Evolutionary conservation across 2,888 invertebrate genomes (phyloP), one percentile per base, ranked within the genome.

Genomic region (Scotopteryx bipunctaria): DNA sequence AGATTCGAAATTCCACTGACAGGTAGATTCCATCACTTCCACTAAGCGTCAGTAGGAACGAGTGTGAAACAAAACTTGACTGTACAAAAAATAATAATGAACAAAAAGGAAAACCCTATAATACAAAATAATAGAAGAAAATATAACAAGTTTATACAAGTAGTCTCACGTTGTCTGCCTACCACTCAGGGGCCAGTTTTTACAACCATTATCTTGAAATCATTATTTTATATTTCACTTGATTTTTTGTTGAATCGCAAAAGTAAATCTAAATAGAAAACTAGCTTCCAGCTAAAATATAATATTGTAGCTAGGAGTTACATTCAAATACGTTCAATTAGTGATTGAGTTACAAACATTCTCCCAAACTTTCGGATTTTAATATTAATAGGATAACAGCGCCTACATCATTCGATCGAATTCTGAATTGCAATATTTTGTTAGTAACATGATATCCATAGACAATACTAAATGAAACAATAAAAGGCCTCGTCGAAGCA

Each of bases 21-120:
- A 38, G 43, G 11, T 19, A 41, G 41, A 38, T 48, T 35, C 43
- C 41, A 32, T 19, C 16, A 33, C 41, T 13, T 29, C 38, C 43
- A 38, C 38, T 29, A 56, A 44, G 61, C 63, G 63, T 55, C 62
- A 35, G 53, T 47, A 59, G 63, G 73, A 76, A 72, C 66, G 59
- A 69, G 69, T 69, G 76, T 78, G 76, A 82, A 84, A 84, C 77
- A 82, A 83, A 83, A 82, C 76, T 61, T 72, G 73, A 76, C 76
- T 80, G 75, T 81, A 85, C 78, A 83, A 81, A 76, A 73, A 70
- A 68, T 62, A 69, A 74, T 76, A 75, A 73, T 66, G 49, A 71
- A 70, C 66, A 66, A 81, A 71, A 76, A 68, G 68, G 66, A 65
- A 74, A 82, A 83, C 77, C 69, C 74, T 83, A 83, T 81, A 63